Base-by-base conservation (phyloP, 2,113 vertebrate species). In the Petrocephalus zakoni region DNA sequence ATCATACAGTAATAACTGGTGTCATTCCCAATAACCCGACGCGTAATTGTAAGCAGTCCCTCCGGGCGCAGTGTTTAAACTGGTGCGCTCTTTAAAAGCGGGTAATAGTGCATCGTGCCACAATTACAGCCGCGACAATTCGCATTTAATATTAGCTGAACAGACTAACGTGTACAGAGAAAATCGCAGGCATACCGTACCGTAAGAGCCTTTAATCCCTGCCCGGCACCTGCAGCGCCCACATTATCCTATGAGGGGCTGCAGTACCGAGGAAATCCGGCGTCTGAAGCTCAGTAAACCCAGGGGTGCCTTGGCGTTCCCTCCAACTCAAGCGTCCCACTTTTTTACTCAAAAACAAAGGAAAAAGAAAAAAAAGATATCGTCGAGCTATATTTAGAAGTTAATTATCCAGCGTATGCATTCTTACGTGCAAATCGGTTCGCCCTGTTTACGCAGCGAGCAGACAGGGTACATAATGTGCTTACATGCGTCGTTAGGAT, bases 191-290 rank as follows among this genome's bases (percentile, higher is more conserved):
- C 61, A 68, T 10, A n/a, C n/a, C 11, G 29, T 68, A 68, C 61
- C 61, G n/a, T 64, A 11, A 64, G 58, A 64, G 58, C 58, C 10
- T 91, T 92, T 89, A 92, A 91, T 92, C 83, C 82, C 89, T 90
- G 87, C 2, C 90, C 88, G 91, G 86, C 91, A 88, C 87, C 89
- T 92, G 92, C 64, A 17, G 82, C 37, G 52, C 58, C 85, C 42
- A 51, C 85, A 88, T 88, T 88, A 92, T 89, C 58, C 88, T 89
- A 90, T 86, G 92, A 92, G 89, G 47, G 85, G 84, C 11, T 83
- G 37, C 87, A 34, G 83, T 51, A 75, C 34, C n/a, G 72, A 37
- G 81, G 56, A 46, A 22, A n/a, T 37, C 42, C 49, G 58, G 29
- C 19, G 37, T 34, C n/a, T 53, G 46, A 55, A 49, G 58, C 87